Percentiles rank a stretch among this genome's conserved stretches.
Evolutionary conservation across 2,888 invertebrate species (phyloP).

Genomic region (Petrolisthes manimaculis): DNA sequence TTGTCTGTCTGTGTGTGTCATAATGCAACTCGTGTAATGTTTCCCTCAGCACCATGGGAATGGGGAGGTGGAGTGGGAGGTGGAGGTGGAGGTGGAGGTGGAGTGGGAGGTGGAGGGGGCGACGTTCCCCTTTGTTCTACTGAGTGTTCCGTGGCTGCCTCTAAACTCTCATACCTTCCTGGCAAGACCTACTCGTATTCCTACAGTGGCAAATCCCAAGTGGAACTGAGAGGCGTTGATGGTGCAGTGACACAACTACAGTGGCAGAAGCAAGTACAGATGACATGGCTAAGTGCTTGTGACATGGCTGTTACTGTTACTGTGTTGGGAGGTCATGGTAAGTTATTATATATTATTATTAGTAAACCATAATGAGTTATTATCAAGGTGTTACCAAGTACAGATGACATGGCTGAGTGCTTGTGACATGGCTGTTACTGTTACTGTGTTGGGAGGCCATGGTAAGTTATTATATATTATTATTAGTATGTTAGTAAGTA

Average conservation of each 20-base stretch:
- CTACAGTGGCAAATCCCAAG: conserved; percentile 22
- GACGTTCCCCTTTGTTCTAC: conserved; percentile 19
- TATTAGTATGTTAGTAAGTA: too few species aligned
- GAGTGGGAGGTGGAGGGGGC: too few species aligned
- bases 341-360: not conserved
- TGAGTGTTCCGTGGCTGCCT: conserved; percentile 47
- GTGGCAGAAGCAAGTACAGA: conserved; percentile 34
- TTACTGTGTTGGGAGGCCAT: too few species aligned
- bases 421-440: too few species aligned
- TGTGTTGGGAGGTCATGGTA: not conserved
- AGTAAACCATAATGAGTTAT: not conserved
- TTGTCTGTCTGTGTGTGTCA: too few species aligned
- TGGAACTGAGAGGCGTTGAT: conserved; percentile 40
- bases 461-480: too few species aligned
- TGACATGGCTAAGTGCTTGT: conserved; percentile 38
- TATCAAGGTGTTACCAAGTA: too few species aligned
- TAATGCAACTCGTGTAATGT: not conserved
- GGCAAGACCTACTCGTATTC: conserved; percentile 45
- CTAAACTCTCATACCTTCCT: conserved; percentile 35
- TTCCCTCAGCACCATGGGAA: conserved; percentile 1
- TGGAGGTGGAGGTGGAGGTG: not conserved
- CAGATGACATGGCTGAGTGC: conserved; percentile 30
- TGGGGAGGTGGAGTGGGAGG: too few species aligned
- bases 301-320: conserved; percentile 47
- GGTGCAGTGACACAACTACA: conserved; percentile 4